Evolutionary conservation across 2,888 invertebrate genomes (phyloP), one percentile per base, ranked within the genome.

Genomic region (Lysandra coridon): DNA sequence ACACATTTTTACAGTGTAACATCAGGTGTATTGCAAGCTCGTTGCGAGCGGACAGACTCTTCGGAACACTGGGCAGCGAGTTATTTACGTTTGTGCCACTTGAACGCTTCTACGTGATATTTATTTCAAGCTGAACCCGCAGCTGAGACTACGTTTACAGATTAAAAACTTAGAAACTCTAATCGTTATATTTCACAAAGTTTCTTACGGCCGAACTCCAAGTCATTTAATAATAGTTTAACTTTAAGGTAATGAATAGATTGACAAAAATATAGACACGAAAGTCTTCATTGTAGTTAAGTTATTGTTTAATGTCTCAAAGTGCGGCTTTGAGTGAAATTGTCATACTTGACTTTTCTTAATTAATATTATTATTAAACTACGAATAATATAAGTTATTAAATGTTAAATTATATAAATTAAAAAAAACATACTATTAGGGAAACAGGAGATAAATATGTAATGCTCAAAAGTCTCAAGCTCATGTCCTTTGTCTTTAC

Each of bases 91-190:
- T 17, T 57, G 30, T 57, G 57, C 53, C 76, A 57, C 30, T 30
- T 76, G 53, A 76, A 76, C 17, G 76, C 76, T 76, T 33, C 53
- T 14, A 76, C 76, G 53, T 76, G 76, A 40, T 74, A 74, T 74
- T 74, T 44, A 74, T 76, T 76, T 76, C 76, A 76, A 57, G 49
- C 69, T 17, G 4, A 23, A 64, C 6, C 64, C 30, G 30, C 33
- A 69, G 30, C 64, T 64, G 23, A 30, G 12, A 17, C 69, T 37
- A 69, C 69, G 69, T 33, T 69, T 33, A 69, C 69, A 37, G 69
- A 69, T 69, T 69, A 69, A 69, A 69, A 69, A 69, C 69, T 57
- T 17, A 57, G 57, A 17, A 57, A 57, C 57, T 57, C 57, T 17
- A 57, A 69, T 37, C 69, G 33, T 69, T 69, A 17, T 69, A 14